A percentile compares a stretch with the other conserved stretches of the same genome.
Evolutionary conservation across 2,888 invertebrate genomes (phyloP).

Genomic region (Tetramorium bicarinatum): DNA sequence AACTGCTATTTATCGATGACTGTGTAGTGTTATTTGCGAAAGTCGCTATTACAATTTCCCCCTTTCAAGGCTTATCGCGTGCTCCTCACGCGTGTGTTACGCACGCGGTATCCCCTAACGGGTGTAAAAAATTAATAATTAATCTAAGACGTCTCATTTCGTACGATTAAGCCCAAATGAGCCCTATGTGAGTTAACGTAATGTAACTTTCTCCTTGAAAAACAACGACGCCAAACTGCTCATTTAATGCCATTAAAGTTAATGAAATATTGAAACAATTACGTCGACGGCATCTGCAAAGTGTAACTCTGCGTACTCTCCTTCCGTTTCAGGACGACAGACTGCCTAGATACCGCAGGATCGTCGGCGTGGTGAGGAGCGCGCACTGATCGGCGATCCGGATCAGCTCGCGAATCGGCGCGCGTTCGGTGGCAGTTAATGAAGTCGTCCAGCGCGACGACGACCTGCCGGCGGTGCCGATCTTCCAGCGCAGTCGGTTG

Average conservation of each 20-base stretch:
- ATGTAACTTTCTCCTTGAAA: neutral
- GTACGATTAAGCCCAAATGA: neutral
- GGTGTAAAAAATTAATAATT: neutral
- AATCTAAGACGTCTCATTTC: neutral
- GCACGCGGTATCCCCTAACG: neutral
- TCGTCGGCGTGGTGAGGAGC: neutral
- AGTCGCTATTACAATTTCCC: conserved; percentile 18
- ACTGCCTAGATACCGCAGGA: neutral
- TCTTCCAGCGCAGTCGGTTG: conserved; percentile 22
- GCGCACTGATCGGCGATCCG: neutral
- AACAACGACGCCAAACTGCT: neutral
- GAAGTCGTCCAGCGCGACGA: conserved; percentile 26
- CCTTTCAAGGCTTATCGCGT: neutral
- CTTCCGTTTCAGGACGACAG: conserved; percentile 22
- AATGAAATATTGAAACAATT: neutral
- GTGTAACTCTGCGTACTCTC: neutral
- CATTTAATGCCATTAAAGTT: neutral
- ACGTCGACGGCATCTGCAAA: neutral
- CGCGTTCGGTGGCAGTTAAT: conserved; percentile 10
- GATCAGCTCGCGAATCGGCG: conserved; percentile 9
- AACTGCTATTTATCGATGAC: conserved; percentile 22
- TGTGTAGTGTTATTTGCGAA: neutral
- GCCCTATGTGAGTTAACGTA: neutral
- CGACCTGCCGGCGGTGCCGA: conserved; percentile 31
- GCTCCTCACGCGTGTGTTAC: no score